phyloP scores from a whole-genome alignment of 1,140 invertebrate species.

The Drosophila setifemur region DNA sequence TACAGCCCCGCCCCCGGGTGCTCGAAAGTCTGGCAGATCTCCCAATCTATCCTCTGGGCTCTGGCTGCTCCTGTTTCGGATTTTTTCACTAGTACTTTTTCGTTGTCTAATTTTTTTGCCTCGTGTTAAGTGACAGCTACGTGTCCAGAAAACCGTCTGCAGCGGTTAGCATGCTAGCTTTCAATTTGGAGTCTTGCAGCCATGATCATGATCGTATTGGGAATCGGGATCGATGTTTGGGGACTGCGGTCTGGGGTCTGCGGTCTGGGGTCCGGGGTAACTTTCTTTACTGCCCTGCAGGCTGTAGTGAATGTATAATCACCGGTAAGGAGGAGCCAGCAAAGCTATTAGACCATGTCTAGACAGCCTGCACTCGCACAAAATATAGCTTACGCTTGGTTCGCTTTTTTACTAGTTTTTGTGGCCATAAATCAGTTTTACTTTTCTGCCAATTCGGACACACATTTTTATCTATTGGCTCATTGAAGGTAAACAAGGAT shows the following conservation, averaged over 20 bases:
- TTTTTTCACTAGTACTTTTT: too few species aligned
- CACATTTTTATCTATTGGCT: neutral
- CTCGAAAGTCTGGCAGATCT: constrained; percentile 17
- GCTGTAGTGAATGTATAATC: constrained; percentile 71
- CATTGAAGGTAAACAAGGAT: too few species aligned
- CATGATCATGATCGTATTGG: constrained; percentile 36
- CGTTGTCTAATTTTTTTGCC: neutral
- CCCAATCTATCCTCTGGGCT: constrained; percentile 16
- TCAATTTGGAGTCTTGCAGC: constrained; percentile 50
- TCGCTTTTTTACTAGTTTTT: neutral
- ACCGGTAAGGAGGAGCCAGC: constrained; percentile 5
- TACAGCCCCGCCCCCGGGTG: constrained; percentile 4
- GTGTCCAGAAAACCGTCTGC: constrained; percentile 37
- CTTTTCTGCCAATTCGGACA: neutral
- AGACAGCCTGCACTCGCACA: constrained; percentile 39
- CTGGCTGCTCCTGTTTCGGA: constrained; percentile 35
- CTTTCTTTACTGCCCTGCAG: constrained; percentile 65
- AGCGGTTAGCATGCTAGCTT: constrained; percentile 73
- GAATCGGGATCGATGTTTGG: neutral
- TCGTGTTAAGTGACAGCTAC: constrained; percentile 42
- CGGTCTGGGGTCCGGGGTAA: constrained; percentile 33
- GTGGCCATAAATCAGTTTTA: neutral
- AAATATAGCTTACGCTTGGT: neutral
- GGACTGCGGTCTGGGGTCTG: neutral
- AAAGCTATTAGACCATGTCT: constrained; percentile 46